These are phyloP conservation scores for Anthoscopus minutus DNA, from an alignment of 2,113 vertebrate species.

Conservation along the genomic window DNA sequence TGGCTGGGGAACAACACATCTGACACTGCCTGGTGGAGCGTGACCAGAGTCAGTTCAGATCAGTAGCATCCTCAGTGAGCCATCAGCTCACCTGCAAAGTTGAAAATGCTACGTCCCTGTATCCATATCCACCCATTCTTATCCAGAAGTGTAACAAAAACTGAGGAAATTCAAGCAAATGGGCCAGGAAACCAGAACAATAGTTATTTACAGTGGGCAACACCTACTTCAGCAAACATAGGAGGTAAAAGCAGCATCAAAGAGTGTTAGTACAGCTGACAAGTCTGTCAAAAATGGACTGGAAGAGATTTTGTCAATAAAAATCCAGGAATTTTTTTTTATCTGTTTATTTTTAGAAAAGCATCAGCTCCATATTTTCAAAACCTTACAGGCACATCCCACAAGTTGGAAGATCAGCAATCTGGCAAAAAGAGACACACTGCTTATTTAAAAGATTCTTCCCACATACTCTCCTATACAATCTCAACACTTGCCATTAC, in stretches of 20 bases:
- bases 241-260: background rate
- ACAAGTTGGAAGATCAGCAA: background rate
- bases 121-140: background rate
- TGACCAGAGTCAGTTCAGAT: background rate
- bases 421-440: background rate
- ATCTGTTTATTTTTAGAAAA: background rate
- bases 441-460: background rate
- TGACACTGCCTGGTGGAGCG: background rate
- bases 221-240: background rate
- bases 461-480: background rate
- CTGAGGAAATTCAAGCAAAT: background rate
- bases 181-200: slow-evolving; percentile 10
- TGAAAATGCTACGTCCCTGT: background rate
- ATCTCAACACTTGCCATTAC: background rate
- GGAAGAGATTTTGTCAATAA: background rate
- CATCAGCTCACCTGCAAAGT: background rate
- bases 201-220: background rate
- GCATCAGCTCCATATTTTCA: background rate
- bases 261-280: slow-evolving; percentile 27
- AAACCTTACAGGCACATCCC: background rate
- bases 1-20: background rate
- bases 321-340: background rate
- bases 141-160: background rate
- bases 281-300: background rate
- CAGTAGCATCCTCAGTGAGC: background rate